Conservation (phyloP, 2,797 vertebrate species). For the Emydoidea blandingii region DNA sequence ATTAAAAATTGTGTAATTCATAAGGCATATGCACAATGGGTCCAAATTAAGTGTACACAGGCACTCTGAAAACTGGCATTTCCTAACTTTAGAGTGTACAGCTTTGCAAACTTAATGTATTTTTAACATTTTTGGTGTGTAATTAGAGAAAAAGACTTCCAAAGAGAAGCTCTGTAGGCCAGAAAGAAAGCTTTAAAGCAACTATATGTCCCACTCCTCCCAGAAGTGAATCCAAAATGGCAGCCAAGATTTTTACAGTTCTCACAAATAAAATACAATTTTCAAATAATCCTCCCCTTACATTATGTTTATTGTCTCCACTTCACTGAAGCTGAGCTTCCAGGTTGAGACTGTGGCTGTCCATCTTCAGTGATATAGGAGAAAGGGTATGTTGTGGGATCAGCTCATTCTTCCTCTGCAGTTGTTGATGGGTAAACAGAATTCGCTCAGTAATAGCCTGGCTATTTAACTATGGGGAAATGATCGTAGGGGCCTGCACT, state of each 20-base stretch:
- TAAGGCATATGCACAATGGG: neutral
- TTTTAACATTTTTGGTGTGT: neutral
- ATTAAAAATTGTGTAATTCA: neutral
- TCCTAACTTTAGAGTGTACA: neutral
- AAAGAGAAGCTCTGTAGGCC: neutral
- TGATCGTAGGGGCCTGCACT: neutral
- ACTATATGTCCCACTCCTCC: neutral
- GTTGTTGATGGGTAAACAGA: no score
- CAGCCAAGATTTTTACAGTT: neutral
- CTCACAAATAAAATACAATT: neutral
- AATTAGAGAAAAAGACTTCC: neutral
- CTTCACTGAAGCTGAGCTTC: neutral
- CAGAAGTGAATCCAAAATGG: neutral
- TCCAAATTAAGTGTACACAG: neutral
- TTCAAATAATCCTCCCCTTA: neutral
- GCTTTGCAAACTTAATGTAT: neutral
- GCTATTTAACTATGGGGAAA: neutral
- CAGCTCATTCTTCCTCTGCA: fast-evolving
- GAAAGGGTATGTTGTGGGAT: neutral
- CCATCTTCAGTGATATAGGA: neutral
- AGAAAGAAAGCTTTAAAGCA: neutral
- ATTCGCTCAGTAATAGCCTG: neutral
- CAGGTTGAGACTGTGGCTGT: neutral
- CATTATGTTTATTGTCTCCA: neutral
- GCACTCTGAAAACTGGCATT: neutral